Base-by-base conservation (phyloP, 2,888 invertebrate genomes). In the Hirudinaria manillensis region DNA sequence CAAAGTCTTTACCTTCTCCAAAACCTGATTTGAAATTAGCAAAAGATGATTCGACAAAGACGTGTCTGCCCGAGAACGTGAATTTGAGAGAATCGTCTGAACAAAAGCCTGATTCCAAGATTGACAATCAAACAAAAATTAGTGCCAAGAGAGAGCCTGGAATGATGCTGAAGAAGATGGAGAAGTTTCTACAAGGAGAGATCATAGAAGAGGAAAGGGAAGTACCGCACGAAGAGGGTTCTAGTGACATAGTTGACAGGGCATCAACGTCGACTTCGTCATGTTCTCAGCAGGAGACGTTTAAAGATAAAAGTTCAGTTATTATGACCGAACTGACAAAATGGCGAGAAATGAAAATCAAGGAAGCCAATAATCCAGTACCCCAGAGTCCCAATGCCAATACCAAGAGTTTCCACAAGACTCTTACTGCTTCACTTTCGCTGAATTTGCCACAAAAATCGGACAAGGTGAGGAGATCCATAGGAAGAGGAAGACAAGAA, bases 141-240 rank as follows among this genome's bases (percentile, higher is more conserved):
- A 1, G 7, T n/a, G 6, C 61, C 24, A 61, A 61, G 61, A 61
- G 29, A 61, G 61, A 61, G 10, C 24, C 61, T 61, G 61, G 24
- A 10, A 29, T 10, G 29, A 29, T 29, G 24, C 10, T 61, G 29
- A 61, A 61, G 29, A 61, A 61, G 19, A 61, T 61, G 61, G 61
- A 61, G 29, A 61, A 13, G 61, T 61, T 61, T 61, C 19, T 61
- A n/a, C 61, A 61, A 27, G 61, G 61, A 27, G 24, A 61, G 61
- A n/a, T 61, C 24, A 61, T 61, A 2, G 61, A 61, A 27, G 61
- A 61, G 13, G 24, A 27, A 24, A 29, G 1, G 1, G 61, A 61
- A 1, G 21, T 19, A 61, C 3, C 29, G 10, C 24, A 24, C 7
- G n/a, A 61, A 61, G 61, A 19, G 13, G 61, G 29, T 10, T 7